Evolutionary conservation across 2,797 vertebrate genomes (phyloP).

Genomic region (Melanotaenia nigrans): DNA sequence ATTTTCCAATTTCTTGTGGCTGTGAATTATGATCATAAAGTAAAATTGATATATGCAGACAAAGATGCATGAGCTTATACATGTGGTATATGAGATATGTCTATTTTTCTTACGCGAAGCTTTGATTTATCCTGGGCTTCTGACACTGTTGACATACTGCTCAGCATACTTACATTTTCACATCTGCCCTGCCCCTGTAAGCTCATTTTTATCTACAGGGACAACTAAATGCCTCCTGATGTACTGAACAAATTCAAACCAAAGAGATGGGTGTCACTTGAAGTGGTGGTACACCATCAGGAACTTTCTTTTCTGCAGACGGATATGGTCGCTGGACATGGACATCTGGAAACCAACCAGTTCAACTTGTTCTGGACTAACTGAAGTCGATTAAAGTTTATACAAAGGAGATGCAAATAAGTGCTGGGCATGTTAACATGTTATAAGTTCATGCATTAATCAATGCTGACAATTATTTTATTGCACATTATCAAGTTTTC

Average conservation of each 20-base stretch:
- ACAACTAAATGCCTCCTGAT: neutral
- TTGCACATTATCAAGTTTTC: too few relatives aligned
- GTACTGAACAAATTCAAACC: neutral
- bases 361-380: too few relatives aligned
- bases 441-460: too few relatives aligned
- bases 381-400: too few relatives aligned
- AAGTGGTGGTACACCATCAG: too few relatives aligned
- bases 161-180: neutral
- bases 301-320: too few relatives aligned
- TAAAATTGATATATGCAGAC: neutral
- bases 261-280: too few relatives aligned
- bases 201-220: neutral
- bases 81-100: neutral
- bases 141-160: neutral
- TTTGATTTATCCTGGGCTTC: neutral
- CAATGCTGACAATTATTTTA: too few relatives aligned
- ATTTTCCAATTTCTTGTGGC: neutral
- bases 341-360: too few relatives aligned
- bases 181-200: neutral
- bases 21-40: slow-evolving; percentile 14
- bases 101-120: neutral
- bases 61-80: neutral
- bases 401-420: too few relatives aligned
- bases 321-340: too few relatives aligned
- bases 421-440: too few relatives aligned